Evolutionary conservation across 2,888 invertebrate species (phyloP), one percentile per base, ranked within the genome.

Genomic region (Boloria euphrosyne): DNA sequence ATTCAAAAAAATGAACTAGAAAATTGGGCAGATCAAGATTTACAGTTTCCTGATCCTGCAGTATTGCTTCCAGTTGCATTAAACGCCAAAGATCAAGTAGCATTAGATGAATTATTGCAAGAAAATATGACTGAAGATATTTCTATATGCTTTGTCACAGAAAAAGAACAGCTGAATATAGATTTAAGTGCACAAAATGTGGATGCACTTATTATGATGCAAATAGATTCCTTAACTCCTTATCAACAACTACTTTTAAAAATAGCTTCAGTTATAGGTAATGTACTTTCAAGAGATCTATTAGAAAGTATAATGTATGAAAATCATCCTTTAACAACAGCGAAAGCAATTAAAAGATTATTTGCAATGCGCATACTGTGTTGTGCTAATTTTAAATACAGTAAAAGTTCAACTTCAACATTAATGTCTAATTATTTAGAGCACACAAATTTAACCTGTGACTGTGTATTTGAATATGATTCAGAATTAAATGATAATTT

Each of bases 171-270:
- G 75, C 76, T 92, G 52, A 83, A 85, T 52, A 81, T 82, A 7
- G 85, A 90, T 65, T 80, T 89, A 58, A 86, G 88, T 71, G 81
- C 80, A 16, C 86, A 90, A 78, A 93, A 90, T 74, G 69, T 90
- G 60, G 89, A 92, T 70, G 89, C 92, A 16, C 79, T 93, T 67
- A 86, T 93, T 69, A 89, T 93, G 87, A 92, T 93, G 70, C 89
- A 93, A 78, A 93, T 93, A 69, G 93, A 93, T 79, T 90, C 93
- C n/a, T 84, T 94, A 54, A 93, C 93, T 5, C 90, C 93, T 0
- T 94, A 93, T 76, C 94, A 94, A 76, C 94, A 95, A 74, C 79
- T 93, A 62, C 81, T 95, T 54, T 80, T 95, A 14, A 94, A 94
- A 81, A 93, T 93, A 65, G 93, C 93, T 7, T 91, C 94, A 0